Evolutionary conservation across 2,797 vertebrate genomes (phyloP), one percentile per base, ranked within the genome.

Genomic region (Centroberyx gerrardi): DNA sequence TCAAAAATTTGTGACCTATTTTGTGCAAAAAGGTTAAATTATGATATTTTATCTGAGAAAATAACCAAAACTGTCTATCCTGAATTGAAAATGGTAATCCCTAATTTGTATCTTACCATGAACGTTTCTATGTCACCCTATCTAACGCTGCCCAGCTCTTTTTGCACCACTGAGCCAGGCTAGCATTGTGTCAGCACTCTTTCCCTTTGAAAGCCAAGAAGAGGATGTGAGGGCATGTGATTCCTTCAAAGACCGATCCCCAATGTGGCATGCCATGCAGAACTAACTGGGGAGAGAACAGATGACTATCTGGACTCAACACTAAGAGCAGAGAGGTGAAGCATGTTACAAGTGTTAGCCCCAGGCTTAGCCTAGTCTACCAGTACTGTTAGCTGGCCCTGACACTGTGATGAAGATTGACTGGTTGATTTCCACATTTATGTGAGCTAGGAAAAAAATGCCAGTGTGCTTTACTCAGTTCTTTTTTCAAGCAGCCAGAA

Each of bases 251-350:
- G n/a, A 36, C 10, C 12, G 54, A 46, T 15, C 80, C 51, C 40
- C 33, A 77, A 69, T 74, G 75, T 46, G 46, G 15, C 62, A 76
- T 22, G 36, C 62, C 58, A 70, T 63, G 58, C 72, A 74, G 64
- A 78, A 73, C 65, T 66, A 78, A 84, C 44, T 28, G 27, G 7
- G 42, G 44, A 54, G 40, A 42, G 5, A 66, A 72, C 71, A 56
- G 12, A 72, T 36, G 60, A 62, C 44, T 17, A 42, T 58, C 53
- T 33, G n/a, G 33, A 62, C 46, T 58, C 31, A 74, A 65, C 31
- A 63, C 38, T 3, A 29, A n/a, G 40, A 61, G 9, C 48, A 44
- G 4, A 48, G 8, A 33, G 27, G 49, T 52, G 13, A 38, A 38
- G 27, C 31, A 15, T 38, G 28, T 63, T 66, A 18, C 42, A 52